Evolutionary conservation across 2,888 invertebrate species (phyloP).

Genomic region (Ochropleura plecta): DNA sequence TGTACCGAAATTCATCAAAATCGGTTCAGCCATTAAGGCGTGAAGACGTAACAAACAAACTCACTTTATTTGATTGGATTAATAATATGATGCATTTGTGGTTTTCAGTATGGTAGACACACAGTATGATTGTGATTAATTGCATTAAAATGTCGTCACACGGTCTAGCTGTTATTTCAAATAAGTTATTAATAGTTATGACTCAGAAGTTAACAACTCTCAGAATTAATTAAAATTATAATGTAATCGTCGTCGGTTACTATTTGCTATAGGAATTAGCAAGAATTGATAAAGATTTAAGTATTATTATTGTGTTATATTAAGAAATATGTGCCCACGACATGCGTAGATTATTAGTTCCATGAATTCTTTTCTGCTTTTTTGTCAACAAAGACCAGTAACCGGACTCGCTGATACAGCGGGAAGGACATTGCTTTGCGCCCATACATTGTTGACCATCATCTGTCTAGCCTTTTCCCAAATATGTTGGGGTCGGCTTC

Average conservation of each 20-base stretch:
- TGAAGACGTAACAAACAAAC: too few relatives aligned
- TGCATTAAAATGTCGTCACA: neutral
- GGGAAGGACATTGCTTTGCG: too few relatives aligned
- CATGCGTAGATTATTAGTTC: neutral
- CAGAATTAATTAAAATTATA: constrained; percentile 31
- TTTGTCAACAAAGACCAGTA: too few relatives aligned
- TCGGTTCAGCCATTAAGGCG: too few relatives aligned
- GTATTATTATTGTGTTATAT: constrained; percentile 10
- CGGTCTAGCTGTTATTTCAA: neutral
- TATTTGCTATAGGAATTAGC: neutral
- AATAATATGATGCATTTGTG: neutral
- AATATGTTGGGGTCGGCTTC: too few relatives aligned
- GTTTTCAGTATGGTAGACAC: neutral
- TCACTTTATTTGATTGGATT: neutral
- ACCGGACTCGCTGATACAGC: too few relatives aligned
- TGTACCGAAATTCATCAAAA: too few relatives aligned
- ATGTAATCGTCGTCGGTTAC: neutral
- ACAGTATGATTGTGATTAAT: neutral
- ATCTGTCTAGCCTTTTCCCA: too few relatives aligned
- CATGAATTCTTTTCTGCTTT: too few relatives aligned
- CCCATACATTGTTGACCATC: too few relatives aligned
- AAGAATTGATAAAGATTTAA: constrained; percentile 3
- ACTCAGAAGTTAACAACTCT: constrained; percentile 4
- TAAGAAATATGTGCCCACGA: neutral
- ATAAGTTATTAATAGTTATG: neutral